Evolutionary conservation across 2,888 invertebrate genomes (phyloP), one percentile per base, ranked within the genome.

Genomic region (Glaucopsyche alexis): DNA sequence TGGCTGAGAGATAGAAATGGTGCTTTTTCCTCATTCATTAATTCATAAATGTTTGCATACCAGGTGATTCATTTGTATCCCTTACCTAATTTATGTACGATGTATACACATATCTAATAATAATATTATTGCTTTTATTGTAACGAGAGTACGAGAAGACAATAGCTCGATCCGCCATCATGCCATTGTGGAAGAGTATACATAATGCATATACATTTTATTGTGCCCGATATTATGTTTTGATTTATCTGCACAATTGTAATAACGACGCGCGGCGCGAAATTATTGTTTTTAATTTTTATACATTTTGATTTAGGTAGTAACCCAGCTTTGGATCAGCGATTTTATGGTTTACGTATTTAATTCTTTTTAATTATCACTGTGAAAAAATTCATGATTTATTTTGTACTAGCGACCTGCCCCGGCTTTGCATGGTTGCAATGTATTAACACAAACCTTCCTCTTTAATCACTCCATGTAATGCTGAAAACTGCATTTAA

Each of bases 241-340:
- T 60, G 60, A 60, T 60, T 60, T 60, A 60, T 60, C 60, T 60
- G 13, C 60, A 60, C 55, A n/a, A 29, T 60, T 60, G 60, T 60
- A 60, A 60, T 29, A 60, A 19, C 38, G 14, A 60, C 29, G 60
- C 13, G 47, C 1, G 47, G 47, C 47, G 47, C 9, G 47, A 47
- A 11, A 47, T 47, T 60, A 60, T 38, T 60, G 60, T 60, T 60
- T 60, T 52, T 55, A n/a, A n/a, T n/a, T n/a, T n/a, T n/a, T n/a
- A n/a, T 55, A 55, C 19, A 19, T 55, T 55, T 19, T 55, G 55
- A 55, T 55, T 11, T 55, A 8, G 16, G 2, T 16, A 16, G n/a
- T 11, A 19, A 55, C 55, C 5, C 11, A 7, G 42, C 8, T 7
- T 42, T 42, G 42, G 7, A 7, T 7, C 42, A 42, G 8, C 8